Evolutionary conservation across 1,140 invertebrate species (phyloP).

Genomic region (Potamilus streckersoni): DNA sequence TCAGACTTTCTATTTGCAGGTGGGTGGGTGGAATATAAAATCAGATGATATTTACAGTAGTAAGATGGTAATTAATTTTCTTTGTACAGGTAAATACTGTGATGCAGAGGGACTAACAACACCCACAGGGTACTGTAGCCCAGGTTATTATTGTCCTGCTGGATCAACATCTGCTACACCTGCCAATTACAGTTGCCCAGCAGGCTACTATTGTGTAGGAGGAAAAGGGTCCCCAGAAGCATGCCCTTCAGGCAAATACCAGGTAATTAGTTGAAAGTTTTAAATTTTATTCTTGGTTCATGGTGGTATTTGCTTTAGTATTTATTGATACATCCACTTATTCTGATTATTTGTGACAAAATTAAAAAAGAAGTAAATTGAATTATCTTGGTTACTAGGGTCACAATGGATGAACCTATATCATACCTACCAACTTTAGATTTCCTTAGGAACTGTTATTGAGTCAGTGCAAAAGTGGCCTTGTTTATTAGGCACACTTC

Average conservation of each 20-base stretch:
- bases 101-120: slow-evolving; percentile 45
- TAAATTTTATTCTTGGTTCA: no score
- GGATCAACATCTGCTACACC: slow-evolving; percentile 47
- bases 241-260: slow-evolving; percentile 59
- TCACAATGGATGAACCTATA: no score
- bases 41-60: not conserved
- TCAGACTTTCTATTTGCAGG: not conserved
- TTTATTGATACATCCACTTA: no score
- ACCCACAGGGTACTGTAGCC: slow-evolving; percentile 46
- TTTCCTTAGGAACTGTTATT: no score
- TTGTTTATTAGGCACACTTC: no score
- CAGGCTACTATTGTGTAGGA: slow-evolving; percentile 57
- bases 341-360: no score
- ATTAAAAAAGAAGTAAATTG: no score
- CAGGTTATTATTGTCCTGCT: slow-evolving; percentile 61
- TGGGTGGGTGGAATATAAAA: not conserved
- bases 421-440: no score
- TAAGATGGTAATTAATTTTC: not conserved
- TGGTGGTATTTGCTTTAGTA: no score
- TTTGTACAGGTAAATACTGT: slow-evolving; percentile 56
- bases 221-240: slow-evolving; percentile 44
- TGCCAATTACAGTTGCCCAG: slow-evolving; percentile 53
- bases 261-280: slow-evolving; percentile 40
- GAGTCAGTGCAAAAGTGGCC: no score
- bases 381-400: no score